These are phyloP conservation scores for Sylvietta virens DNA, from an alignment of 2,113 vertebrate genomes.

Conservation along the genomic window DNA sequence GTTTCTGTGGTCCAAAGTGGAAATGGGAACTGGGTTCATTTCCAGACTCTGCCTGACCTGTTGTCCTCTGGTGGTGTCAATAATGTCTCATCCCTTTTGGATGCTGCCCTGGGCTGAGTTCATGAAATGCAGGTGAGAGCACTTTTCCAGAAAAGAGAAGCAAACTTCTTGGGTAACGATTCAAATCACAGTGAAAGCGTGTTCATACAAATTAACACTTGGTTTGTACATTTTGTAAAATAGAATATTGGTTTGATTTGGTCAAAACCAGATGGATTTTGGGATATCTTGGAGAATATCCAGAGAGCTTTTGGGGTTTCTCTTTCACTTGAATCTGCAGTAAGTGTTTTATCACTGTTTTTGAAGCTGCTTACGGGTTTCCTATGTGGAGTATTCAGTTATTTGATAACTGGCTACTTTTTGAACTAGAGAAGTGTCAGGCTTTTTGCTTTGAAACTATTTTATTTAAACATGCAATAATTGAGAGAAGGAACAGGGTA, in stretches of 20 bases:
- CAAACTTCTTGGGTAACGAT: background rate
- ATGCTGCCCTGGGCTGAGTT: background rate
- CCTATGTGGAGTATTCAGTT: conserved; percentile 23
- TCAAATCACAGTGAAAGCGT: background rate
- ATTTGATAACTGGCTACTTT: conserved; percentile 1
- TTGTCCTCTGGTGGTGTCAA: background rate
- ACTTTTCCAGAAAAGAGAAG: background rate
- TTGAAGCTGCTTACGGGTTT: conserved; percentile 51
- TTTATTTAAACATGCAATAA: conserved; percentile 65
- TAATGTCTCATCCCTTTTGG: background rate
- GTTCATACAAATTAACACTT: background rate
- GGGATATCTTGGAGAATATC: background rate
- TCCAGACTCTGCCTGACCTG: background rate
- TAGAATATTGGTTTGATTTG: background rate
- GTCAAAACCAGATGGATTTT: background rate
- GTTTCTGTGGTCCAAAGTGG: conserved; percentile 21
- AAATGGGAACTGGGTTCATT: background rate
- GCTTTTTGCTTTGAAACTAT: conserved; percentile 37
- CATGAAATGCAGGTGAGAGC: background rate
- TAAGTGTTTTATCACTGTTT: conserved; percentile 42
- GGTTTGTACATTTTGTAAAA: conserved; percentile 38
- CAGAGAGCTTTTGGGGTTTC: background rate
- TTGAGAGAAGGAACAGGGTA: conserved; percentile 33
- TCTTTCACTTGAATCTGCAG: conserved; percentile 30
- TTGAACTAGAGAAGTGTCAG: background rate